Evolutionary conservation across 2,797 vertebrate species (phyloP).

Genomic region (Champsocephalus esox): DNA sequence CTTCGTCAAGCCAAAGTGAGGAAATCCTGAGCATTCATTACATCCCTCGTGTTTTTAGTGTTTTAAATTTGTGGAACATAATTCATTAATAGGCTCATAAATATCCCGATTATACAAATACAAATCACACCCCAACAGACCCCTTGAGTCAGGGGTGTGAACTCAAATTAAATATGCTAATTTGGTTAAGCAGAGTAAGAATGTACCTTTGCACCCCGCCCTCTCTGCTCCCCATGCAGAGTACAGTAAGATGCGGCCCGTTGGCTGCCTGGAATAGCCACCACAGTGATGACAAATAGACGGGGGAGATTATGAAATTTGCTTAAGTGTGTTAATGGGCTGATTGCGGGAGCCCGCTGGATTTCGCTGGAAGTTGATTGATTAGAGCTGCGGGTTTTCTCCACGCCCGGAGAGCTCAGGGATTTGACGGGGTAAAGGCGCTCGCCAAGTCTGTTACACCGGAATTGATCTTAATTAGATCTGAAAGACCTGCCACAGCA

Average conservation of each 20-base stretch:
- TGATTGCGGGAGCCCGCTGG: conserved; percentile 89
- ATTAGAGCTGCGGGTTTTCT: conserved; percentile 94
- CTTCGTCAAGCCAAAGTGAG: conserved; percentile 54
- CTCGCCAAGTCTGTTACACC: conserved; percentile 98
- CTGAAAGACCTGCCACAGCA: conserved; percentile 99
- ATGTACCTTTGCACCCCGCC: conserved; percentile 53
- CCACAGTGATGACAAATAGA: conserved; percentile 90
- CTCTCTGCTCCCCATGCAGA: conserved; percentile 26
- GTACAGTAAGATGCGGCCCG: conserved; percentile 46
- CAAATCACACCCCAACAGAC: conserved; percentile 61
- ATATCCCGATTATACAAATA: conserved; percentile 56
- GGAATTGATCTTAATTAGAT: conserved; percentile 99
- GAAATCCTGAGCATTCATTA: conserved; percentile 72
- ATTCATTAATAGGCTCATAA: conserved; percentile 73
- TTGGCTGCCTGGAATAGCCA: conserved; percentile 69
- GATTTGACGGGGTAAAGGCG: conserved; percentile 90
- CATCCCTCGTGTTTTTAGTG: conserved; percentile 65
- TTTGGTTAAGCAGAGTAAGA: conserved; percentile 64
- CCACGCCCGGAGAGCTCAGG: conserved; percentile 92
- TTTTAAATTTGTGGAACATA: conserved; percentile 68
- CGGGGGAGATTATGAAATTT: conserved; percentile 94
- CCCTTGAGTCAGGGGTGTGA: conserved; percentile 64
- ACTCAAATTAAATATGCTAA: conserved; percentile 65
- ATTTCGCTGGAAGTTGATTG: conserved; percentile 94
- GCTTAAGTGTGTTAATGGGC: conserved; percentile 97